Evolutionary conservation across 2,113 vertebrate species (phyloP).

Genomic region (Cranoglanis bouderius): DNA sequence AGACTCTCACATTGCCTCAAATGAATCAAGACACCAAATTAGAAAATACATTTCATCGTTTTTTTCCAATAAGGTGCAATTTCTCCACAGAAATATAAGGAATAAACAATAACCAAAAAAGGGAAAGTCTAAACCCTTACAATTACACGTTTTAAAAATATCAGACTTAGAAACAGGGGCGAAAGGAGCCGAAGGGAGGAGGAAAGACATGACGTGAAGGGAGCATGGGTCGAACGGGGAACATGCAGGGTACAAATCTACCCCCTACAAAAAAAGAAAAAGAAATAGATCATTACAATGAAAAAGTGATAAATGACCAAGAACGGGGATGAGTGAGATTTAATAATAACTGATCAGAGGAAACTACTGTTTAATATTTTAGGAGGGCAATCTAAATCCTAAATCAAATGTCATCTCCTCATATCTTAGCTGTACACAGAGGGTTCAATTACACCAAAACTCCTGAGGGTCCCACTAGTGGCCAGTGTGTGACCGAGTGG

Average conservation of each 20-base stretch:
- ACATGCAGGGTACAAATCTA: conserved; percentile 8
- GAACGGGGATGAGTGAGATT: background rate
- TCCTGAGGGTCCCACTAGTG: background rate
- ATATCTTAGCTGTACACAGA: background rate
- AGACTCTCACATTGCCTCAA: background rate
- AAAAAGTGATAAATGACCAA: background rate
- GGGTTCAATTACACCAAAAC: background rate
- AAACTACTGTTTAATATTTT: background rate
- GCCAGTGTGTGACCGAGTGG: background rate
- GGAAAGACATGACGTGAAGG: background rate
- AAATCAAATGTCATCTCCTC: background rate
- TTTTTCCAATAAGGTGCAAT: background rate
- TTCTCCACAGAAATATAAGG: background rate
- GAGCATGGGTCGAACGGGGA: background rate
- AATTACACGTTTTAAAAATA: background rate
- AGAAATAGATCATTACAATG: conserved; percentile 7
- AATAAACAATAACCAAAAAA: background rate
- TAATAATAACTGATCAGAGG: background rate
- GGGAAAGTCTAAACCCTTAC: background rate
- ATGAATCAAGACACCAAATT: background rate
- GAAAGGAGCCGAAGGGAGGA: conserved; percentile 1
- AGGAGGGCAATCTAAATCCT: background rate
- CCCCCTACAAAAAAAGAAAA: conserved; percentile 5
- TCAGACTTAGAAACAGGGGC: background rate
- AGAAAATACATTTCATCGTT: background rate